Conservation (phyloP, 1,140 invertebrate species). For the Rhizoglyphus robini region DNA sequence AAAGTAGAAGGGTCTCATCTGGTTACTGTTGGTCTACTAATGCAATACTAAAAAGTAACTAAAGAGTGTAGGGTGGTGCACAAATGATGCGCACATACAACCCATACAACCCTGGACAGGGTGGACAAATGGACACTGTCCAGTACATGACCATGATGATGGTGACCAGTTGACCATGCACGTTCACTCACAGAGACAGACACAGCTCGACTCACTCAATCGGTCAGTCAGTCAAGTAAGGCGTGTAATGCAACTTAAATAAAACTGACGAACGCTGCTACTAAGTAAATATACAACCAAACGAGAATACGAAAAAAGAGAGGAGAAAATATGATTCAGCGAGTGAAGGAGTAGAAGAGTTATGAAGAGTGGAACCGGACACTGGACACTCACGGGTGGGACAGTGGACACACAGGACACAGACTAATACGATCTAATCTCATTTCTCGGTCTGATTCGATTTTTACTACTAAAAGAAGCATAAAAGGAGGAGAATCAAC, state of each 20-base stretch:
- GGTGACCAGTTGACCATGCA: slow-evolving; percentile 7
- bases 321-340: too few species aligned
- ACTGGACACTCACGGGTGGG: not conserved
- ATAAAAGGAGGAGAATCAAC: not conserved
- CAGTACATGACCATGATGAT: not conserved
- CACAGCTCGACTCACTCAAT: not conserved
- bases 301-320: too few species aligned
- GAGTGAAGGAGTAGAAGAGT: too few species aligned
- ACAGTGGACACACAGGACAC: not conserved
- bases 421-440: too few species aligned
- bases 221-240: not conserved
- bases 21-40: not conserved
- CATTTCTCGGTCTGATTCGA: not conserved
- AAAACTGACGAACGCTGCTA: too few species aligned
- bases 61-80: not conserved
- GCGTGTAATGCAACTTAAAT: too few species aligned
- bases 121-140: not conserved
- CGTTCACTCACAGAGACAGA: not conserved
- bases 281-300: too few species aligned
- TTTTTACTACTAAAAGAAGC: too few species aligned
- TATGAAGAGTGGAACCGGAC: not conserved
- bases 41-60: not conserved
- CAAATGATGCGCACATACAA: not conserved
- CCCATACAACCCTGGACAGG: not conserved
- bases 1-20: not conserved